Conservation (phyloP, 2,113 vertebrate genomes). For the Ceratotherium simum region DNA sequence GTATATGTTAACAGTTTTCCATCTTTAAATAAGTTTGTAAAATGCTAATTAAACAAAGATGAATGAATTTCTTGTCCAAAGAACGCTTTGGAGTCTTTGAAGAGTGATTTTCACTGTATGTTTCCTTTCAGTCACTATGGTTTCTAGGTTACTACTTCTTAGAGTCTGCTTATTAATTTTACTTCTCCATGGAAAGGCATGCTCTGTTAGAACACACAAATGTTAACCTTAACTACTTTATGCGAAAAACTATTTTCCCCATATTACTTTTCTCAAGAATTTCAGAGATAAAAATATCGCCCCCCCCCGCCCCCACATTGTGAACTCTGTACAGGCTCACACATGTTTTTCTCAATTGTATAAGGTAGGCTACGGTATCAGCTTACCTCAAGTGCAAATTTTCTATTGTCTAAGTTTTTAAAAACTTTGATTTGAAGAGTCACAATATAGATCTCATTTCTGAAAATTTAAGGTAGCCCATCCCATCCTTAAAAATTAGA, state of each 20-base stretch:
- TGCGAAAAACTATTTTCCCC: background rate
- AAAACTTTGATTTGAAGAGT: background rate
- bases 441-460: background rate
- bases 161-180: conserved; percentile 52
- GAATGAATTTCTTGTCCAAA: conserved; percentile 20
- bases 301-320: background rate
- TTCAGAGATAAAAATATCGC: background rate
- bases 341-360: background rate
- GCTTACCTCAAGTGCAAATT: background rate
- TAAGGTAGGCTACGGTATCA: background rate
- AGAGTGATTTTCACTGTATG: background rate
- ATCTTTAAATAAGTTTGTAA: conserved; percentile 58
- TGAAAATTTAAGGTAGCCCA: background rate
- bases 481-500: background rate
- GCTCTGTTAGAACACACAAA: background rate
- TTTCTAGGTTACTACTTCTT: background rate
- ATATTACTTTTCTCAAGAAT: background rate
- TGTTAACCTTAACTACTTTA: conserved; percentile 28
- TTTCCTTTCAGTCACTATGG: background rate
- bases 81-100: conserved; percentile 12
- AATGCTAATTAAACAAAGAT: conserved; percentile 51
- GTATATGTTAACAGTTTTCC: background rate
- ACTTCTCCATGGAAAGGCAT: conserved; percentile 3
- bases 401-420: background rate
- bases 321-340: background rate